phyloP scores from a whole-genome alignment of 53 echinoderm and acorn worm genomes.

The Holothuria scabra region DNA sequence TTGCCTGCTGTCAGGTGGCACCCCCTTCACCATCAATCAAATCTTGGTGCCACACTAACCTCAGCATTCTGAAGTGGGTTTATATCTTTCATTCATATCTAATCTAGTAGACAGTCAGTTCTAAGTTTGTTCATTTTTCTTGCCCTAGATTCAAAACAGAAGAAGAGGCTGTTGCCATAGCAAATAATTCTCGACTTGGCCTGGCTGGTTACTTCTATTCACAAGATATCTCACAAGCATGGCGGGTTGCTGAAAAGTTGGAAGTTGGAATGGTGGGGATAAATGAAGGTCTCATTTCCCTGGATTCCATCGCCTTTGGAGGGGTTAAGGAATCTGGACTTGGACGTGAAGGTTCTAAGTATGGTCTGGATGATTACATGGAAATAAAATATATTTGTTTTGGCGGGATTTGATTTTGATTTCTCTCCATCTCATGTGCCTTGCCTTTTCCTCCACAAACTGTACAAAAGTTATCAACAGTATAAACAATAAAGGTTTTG shows the following conservation, averaged over 20 bases:
- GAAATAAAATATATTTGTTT: slow-evolving; percentile 63
- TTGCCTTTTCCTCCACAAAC: too few relatives aligned
- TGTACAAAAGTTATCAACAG: too few relatives aligned
- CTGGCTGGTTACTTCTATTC: slow-evolving; percentile 78
- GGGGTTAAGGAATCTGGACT: slow-evolving; percentile 75
- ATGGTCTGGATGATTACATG: slow-evolving; percentile 69
- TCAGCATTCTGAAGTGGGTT: too few relatives aligned
- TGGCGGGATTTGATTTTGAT: slow-evolving; percentile 34
- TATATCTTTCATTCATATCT: too few relatives aligned
- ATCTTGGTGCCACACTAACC: too few relatives aligned
- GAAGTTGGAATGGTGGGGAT: slow-evolving; percentile 77
- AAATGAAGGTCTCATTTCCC: slow-evolving; percentile 48
- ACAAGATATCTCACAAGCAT: slow-evolving; percentile 61
- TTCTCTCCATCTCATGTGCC: neutral
- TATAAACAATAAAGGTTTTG: too few relatives aligned
- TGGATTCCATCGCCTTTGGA: slow-evolving; percentile 50
- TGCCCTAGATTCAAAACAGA: slow-evolving; percentile 70
- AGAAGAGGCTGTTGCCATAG: slow-evolving; percentile 72
- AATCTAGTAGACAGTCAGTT: too few relatives aligned
- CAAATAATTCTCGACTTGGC: slow-evolving; percentile 61
- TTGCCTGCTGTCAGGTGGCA: too few relatives aligned
- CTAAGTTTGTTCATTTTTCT: neutral
- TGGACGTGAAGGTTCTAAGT: slow-evolving; percentile 65
- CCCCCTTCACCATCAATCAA: too few relatives aligned
- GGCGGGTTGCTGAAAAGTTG: slow-evolving; percentile 75